phyloP scores from a whole-genome alignment of 2,797 vertebrate species.

The Poecile montanus region DNA sequence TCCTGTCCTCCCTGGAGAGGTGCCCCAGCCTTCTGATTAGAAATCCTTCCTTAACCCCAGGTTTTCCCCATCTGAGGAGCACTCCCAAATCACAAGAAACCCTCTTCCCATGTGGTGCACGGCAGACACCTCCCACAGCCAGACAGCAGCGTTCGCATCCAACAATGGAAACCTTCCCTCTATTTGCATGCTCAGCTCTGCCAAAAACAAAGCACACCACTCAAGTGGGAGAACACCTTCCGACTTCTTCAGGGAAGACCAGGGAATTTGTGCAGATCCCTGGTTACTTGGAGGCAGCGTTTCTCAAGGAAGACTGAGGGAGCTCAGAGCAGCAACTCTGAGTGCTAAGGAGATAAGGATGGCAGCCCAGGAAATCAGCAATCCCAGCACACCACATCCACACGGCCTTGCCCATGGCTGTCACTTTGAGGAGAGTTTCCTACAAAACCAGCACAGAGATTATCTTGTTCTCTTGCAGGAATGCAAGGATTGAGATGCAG shows the following conservation, averaged over 20 bases:
- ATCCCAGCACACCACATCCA: not conserved
- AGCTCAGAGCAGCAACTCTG: not conserved
- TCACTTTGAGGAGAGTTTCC: not conserved
- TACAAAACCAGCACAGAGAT: not conserved
- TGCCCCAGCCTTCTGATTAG: not conserved
- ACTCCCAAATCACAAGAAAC: not conserved
- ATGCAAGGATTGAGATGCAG: not conserved
- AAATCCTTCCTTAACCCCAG: not conserved
- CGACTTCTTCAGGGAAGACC: not conserved
- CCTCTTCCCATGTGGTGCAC: accelerated
- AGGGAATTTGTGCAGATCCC: not conserved
- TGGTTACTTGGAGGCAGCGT: accelerated
- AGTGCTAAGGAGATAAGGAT: not conserved
- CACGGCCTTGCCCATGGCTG: not conserved
- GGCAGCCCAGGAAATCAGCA: accelerated
- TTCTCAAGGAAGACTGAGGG: not conserved
- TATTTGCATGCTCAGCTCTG: not conserved
- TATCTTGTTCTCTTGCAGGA: not conserved
- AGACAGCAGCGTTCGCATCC: accelerated
- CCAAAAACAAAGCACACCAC: not conserved
- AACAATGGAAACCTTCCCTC: not conserved
- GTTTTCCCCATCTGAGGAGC: not conserved
- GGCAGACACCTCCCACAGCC: not conserved
- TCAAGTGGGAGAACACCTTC: not conserved
- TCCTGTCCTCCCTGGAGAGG: not conserved